Evolutionary conservation across 1,140 invertebrate genomes (phyloP).

Genomic region (Drosophila subobscura): DNA sequence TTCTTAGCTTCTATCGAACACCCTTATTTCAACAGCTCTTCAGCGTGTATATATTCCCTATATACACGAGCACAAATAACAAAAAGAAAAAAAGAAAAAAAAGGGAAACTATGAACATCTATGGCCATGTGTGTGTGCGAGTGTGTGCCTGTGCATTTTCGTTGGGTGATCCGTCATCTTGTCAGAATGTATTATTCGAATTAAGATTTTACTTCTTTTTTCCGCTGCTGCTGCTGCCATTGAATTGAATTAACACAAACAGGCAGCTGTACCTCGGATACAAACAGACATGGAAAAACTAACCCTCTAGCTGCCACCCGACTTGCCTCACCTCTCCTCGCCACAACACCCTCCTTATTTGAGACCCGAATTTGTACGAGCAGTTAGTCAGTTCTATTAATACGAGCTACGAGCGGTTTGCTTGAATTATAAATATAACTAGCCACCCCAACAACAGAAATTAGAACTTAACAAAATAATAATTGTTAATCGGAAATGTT

Average conservation of each 20-base stretch:
- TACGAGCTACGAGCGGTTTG: slow-evolving; percentile 5
- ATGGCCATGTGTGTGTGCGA: slow-evolving; percentile 51
- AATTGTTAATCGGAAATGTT: slow-evolving; percentile 26
- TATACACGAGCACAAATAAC: slow-evolving; percentile 40
- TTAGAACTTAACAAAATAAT: slow-evolving; percentile 4
- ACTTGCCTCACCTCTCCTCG: not conserved
- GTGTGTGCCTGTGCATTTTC: slow-evolving; percentile 75
- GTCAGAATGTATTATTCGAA: slow-evolving; percentile 83
- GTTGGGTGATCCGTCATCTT: slow-evolving; percentile 83
- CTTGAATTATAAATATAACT: slow-evolving; percentile 25
- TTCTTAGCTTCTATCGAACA: slow-evolving; percentile 59
- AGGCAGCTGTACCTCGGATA: slow-evolving; percentile 49
- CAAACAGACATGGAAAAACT: slow-evolving; percentile 24
- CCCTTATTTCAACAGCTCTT: slow-evolving; percentile 69
- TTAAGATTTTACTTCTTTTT: slow-evolving; percentile 82
- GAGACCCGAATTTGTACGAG: slow-evolving; percentile 8
- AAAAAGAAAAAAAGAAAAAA: slow-evolving; percentile 49
- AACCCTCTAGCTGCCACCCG: slow-evolving; percentile 6
- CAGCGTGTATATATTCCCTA: slow-evolving; percentile 2
- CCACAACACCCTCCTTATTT: not conserved
- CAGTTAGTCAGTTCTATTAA: slow-evolving; percentile 30
- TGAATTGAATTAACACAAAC: slow-evolving; percentile 81
- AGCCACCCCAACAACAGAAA: slow-evolving; percentile 2
- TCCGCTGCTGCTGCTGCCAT: slow-evolving; percentile 57
- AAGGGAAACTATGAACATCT: slow-evolving; percentile 77